Conservation (phyloP, 2,797 vertebrate species). For the Microchirus variegatus region DNA sequence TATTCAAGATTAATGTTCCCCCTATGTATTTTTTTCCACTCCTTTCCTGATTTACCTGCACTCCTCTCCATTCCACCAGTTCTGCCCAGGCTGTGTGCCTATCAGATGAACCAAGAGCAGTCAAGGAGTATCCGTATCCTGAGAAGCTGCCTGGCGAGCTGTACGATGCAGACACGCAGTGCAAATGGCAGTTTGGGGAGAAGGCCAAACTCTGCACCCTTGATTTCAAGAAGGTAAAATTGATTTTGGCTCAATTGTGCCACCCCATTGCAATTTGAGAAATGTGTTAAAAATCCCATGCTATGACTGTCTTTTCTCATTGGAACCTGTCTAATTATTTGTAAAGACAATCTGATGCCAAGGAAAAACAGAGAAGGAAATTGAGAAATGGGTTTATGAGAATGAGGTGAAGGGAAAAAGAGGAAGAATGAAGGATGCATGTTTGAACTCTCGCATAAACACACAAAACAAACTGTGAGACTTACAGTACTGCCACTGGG, state of each 20-base stretch:
- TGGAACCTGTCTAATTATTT: constrained; percentile 20
- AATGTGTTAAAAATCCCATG: constrained; percentile 16
- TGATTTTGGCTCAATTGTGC: constrained; percentile 17
- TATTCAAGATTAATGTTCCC: not conserved
- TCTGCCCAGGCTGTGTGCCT: constrained; percentile 89
- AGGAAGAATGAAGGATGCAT: constrained; percentile 27
- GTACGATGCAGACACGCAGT: constrained; percentile 91
- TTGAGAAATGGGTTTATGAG: constrained; percentile 24
- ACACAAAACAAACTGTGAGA: constrained; percentile 50
- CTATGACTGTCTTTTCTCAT: constrained; percentile 22
- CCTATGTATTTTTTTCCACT: not conserved
- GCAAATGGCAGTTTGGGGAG: constrained; percentile 95
- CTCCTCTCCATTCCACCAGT: constrained; percentile 65
- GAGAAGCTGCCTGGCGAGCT: constrained; percentile 90
- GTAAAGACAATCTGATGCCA: constrained; percentile 28
- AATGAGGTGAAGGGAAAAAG: constrained; percentile 43
- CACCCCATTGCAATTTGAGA: constrained; percentile 11
- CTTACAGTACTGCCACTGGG: constrained; percentile 52
- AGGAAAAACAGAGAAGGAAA: constrained; percentile 12
- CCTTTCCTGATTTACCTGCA: not conserved
- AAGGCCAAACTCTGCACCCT: constrained; percentile 92
- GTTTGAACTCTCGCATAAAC: constrained; percentile 1
- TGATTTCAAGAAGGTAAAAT: constrained; percentile 90
- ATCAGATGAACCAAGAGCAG: constrained; percentile 85
- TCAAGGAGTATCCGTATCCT: constrained; percentile 87